Base-by-base conservation (phyloP, 23 tunicate genomes). In the Phallusia fumigata region DNA sequence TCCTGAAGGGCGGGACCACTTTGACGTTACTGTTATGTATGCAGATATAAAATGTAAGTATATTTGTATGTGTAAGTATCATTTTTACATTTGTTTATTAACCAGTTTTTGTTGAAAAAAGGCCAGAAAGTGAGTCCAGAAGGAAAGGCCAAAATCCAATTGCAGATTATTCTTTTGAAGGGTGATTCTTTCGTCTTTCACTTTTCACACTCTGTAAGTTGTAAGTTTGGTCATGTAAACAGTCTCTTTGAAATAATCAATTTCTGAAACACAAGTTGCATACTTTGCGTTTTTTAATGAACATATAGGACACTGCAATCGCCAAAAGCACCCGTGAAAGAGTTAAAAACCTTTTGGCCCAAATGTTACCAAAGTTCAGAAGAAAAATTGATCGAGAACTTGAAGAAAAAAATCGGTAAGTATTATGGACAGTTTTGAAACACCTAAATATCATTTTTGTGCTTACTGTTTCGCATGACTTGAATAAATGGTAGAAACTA, bases 51-150 rank as follows among this genome's bases (percentile, higher is more conserved):
- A 94, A 88, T 93, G 97, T 84, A 73, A 88, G 93, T 79, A 40
- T 40, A 40, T 40, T 5, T 40, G 47, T 40, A 3, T 40, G 8
- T 32, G n/a, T n/a, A n/a, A n/a, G n/a, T 19, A 52, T 18, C 18
- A 19, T 73, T 73, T 73, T 24, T 73, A 24, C n/a, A n/a, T n/a
- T n/a, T n/a, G n/a, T n/a, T n/a, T n/a, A n/a, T 77, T 8, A 40
- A 36, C 22, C 8, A 77, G 35, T 77, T 16, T 49, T 18, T 78
- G 8, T 10, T 65, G 22, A 35, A 0, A 65, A 12, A 58, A 87
- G 88, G 92, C 84, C 99, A 96, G 73, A 96, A 96, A 91, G 89
- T 96, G 19, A 87, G 93, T 74, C 96, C 96, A 18, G 99, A 96
- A 64, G 88, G 93, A 24, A 96, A 96, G 74, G 81, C 99, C 36